phyloP scores from a whole-genome alignment of 2,113 vertebrate genomes.

The Lanius ludovicianus region DNA sequence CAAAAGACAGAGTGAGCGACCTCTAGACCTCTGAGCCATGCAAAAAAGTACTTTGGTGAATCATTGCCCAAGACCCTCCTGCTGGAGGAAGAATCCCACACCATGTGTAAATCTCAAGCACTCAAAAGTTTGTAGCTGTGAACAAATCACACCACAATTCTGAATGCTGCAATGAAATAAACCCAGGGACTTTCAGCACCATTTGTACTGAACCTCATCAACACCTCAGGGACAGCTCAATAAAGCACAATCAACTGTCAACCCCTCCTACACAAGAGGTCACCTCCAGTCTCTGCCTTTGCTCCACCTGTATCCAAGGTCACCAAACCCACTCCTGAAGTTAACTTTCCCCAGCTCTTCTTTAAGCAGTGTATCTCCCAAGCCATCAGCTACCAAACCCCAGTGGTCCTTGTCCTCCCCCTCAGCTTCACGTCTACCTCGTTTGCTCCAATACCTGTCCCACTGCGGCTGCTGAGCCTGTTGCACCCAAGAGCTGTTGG shows the following conservation, averaged over 20 bases:
- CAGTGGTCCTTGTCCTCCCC: background rate
- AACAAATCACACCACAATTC: background rate
- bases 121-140: background rate
- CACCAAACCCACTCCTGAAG: background rate
- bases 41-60: background rate
- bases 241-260: background rate
- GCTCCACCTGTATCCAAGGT: background rate
- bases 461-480: background rate
- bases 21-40: background rate
- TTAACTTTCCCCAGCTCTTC: background rate
- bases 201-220: background rate
- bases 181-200: background rate
- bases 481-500: background rate
- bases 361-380: background rate
- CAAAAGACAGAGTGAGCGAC: background rate
- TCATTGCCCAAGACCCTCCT: background rate
- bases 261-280: background rate
- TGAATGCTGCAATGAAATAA: fast-evolving
- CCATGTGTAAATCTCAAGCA: background rate
- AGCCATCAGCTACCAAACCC: background rate
- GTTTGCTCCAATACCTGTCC: background rate
- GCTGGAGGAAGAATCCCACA: background rate
- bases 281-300: background rate
- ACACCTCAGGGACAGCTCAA: background rate
- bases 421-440: background rate